These are phyloP conservation scores for Cariama cristata DNA, from an alignment of 2,113 vertebrate species.

Conservation along the genomic window DNA sequence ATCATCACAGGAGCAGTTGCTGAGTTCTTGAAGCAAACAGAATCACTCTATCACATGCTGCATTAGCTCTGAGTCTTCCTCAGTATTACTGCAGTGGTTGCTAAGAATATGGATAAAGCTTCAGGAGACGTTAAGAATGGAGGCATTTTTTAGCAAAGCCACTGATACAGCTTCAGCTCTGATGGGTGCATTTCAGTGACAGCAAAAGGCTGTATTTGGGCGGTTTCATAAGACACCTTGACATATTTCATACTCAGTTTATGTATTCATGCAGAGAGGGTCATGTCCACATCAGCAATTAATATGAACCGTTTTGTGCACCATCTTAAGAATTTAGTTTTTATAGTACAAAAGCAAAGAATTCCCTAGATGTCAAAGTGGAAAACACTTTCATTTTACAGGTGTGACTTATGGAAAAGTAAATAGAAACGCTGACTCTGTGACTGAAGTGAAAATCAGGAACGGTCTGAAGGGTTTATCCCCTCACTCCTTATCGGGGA, in stretches of 20 bases:
- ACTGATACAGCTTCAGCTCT: not conserved
- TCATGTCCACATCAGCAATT: not conserved
- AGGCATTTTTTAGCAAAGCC: constrained; percentile 10
- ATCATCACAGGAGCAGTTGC: constrained; percentile 63
- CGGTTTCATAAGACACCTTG: not conserved
- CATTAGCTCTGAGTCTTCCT: constrained; percentile 68
- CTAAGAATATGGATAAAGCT: constrained; percentile 64
- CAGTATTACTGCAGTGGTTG: constrained; percentile 53
- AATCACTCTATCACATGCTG: constrained; percentile 70
- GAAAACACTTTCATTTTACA: not conserved
- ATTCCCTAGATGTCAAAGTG: not conserved
- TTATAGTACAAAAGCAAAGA: not conserved
- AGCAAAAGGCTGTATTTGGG: not conserved
- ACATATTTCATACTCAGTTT: not conserved
- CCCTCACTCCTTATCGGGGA: not conserved
- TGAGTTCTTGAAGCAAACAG: constrained; percentile 66
- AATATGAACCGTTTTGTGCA: not conserved
- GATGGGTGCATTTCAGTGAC: not conserved
- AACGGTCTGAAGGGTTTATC: not conserved
- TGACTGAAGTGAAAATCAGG: not conserved
- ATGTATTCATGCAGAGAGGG: not conserved
- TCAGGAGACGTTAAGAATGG: constrained; percentile 4
- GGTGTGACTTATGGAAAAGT: not conserved
- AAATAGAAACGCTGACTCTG: not conserved
- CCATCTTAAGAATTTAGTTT: not conserved